Conservation (phyloP, 2,888 invertebrate genomes). For the Lingula anatina region DNA sequence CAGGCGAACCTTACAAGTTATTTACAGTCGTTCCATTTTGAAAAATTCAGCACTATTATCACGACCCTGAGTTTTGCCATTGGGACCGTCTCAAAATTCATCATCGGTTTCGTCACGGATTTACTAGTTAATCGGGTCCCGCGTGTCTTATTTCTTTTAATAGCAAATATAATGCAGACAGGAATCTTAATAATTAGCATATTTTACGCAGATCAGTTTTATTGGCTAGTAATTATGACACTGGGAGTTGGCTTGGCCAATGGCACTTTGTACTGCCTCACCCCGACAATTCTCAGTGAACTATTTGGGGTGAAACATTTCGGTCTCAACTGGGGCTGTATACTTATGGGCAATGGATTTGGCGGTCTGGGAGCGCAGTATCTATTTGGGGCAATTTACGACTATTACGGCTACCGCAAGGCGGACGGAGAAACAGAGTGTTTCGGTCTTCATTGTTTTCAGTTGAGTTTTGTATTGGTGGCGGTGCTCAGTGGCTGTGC, state of each 20-base stretch:
- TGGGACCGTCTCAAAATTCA: conserved; percentile 24
- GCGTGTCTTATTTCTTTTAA: conserved; percentile 20
- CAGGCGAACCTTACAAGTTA: conserved; percentile 29
- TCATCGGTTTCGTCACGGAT: conserved; percentile 27
- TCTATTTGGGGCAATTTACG: conserved; percentile 26
- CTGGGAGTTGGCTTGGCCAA: conserved; percentile 28
- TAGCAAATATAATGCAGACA: conserved; percentile 22
- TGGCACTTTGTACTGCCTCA: conserved; percentile 32
- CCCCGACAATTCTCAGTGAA: conserved; percentile 33
- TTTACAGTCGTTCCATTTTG: conserved; percentile 26
- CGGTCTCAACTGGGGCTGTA: conserved; percentile 32
- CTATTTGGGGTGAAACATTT: conserved; percentile 34
- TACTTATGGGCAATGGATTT: conserved; percentile 30
- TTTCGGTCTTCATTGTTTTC: conserved; percentile 27
- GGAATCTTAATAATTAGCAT: conserved; percentile 21
- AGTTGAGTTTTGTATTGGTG: conserved; percentile 29
- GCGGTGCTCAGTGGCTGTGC: conserved; percentile 25
- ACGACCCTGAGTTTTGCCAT: conserved; percentile 27
- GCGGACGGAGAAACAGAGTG: conserved; percentile 21
- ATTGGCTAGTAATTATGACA: conserved; percentile 19
- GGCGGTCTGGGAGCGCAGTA: conserved; percentile 23
- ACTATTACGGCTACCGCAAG: conserved; percentile 27
- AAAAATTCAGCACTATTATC: conserved; percentile 23
- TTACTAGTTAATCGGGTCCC: conserved; percentile 22
- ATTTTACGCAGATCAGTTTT: conserved; percentile 20